These are phyloP conservation scores for Oreamnos americanus DNA, from an alignment of 2,113 vertebrate species.

Conservation along the genomic window DNA sequence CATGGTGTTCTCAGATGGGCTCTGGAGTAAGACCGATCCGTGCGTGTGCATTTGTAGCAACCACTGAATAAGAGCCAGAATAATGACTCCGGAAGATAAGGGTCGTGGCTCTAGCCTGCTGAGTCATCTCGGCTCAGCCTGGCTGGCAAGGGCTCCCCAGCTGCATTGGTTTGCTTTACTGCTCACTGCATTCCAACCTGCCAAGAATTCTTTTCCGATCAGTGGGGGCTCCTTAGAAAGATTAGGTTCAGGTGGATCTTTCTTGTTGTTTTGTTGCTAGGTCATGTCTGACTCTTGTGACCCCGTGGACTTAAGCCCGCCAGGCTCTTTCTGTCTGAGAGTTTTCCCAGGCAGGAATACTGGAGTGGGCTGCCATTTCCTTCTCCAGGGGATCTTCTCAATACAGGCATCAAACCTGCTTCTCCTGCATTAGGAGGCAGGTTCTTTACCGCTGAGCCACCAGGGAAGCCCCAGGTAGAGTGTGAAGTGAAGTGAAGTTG, in stretches of 20 bases:
- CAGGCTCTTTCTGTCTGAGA: neutral
- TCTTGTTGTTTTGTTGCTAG: neutral
- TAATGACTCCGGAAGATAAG: neutral
- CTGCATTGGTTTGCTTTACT: neutral
- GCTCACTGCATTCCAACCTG: neutral
- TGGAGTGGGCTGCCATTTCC: neutral
- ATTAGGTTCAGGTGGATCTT: neutral
- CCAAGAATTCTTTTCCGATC: neutral
- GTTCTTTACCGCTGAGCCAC: neutral
- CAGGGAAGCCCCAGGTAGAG: neutral
- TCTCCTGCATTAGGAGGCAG: neutral
- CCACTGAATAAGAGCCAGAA: neutral
- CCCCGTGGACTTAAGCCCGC: neutral
- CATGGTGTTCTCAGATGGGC: neutral
- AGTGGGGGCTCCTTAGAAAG: neutral
- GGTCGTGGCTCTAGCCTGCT: slow-evolving; percentile 14
- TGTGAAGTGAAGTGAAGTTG: too few species aligned
- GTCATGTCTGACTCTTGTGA: neutral
- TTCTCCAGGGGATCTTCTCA: neutral
- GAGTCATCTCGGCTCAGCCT: slow-evolving; percentile 12
- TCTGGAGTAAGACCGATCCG: neutral
- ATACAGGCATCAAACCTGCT: neutral
- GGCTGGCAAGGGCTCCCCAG: neutral
- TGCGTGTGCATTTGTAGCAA: neutral
- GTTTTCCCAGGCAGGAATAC: neutral